Conservation (phyloP, 2,113 vertebrate genomes). For the Rafetus swinhoei region DNA sequence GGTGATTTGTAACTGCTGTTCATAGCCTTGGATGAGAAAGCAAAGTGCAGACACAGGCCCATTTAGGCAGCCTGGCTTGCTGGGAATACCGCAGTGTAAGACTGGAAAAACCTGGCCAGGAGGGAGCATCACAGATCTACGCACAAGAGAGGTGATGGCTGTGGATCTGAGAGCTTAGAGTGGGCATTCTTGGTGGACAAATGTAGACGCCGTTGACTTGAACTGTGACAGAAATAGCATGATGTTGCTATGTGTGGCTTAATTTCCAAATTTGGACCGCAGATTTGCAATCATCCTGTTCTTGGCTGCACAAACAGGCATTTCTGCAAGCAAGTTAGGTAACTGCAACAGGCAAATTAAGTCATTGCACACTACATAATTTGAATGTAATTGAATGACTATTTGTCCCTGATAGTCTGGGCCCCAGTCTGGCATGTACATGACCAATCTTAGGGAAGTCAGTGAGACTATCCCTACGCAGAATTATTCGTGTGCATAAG, state of each 20-base stretch:
- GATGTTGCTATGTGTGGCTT: background rate
- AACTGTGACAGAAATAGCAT: background rate
- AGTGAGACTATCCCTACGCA: fast-evolving
- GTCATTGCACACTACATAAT: background rate
- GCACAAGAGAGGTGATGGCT: background rate
- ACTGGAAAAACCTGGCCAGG: background rate
- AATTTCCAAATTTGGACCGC: background rate
- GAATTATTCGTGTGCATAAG: fast-evolving
- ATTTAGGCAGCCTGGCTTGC: background rate
- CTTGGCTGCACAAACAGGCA: background rate
- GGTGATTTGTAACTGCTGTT: background rate
- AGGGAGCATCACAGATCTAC: background rate
- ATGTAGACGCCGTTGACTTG: background rate
- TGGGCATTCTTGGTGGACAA: background rate
- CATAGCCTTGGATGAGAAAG: background rate
- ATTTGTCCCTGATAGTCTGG: background rate
- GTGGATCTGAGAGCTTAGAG: background rate
- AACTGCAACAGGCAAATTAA: background rate
- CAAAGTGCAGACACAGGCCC: background rate
- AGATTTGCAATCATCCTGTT: background rate
- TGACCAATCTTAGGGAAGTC: background rate
- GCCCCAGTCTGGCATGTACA: background rate
- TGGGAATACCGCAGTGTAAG: background rate
- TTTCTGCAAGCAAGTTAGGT: background rate
- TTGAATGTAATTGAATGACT: background rate